These are phyloP conservation scores for Diadumene lineata DNA, from an alignment of 92 coral and sea anemone genomes.

Conservation along the genomic window DNA sequence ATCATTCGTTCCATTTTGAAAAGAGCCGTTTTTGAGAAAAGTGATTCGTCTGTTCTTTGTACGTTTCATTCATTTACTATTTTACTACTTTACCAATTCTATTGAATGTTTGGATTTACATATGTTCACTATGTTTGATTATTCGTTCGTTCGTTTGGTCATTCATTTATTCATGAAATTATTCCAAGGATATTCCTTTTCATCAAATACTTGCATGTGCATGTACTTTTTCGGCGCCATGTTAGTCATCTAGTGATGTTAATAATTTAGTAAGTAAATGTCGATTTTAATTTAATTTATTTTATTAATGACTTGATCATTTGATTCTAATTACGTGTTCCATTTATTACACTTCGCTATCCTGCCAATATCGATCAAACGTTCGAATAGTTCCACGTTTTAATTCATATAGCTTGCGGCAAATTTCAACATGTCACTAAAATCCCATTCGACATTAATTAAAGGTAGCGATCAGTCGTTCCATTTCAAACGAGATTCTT, in stretches of 20 bases:
- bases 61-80: too few species aligned
- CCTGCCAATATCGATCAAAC: neutral
- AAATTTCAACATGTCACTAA: neutral
- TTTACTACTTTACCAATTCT: too few species aligned
- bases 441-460: neutral
- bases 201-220: too few species aligned
- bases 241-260: neutral
- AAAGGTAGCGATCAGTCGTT: neutral
- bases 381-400: neutral
- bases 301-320: neutral
- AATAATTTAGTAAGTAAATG: neutral
- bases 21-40: too few species aligned
- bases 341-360: neutral
- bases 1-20: slow-evolving; percentile 2
- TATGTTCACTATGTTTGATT: too few species aligned
- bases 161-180: too few species aligned
- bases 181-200: too few species aligned
- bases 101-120: too few species aligned
- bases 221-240: neutral
- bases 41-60: too few species aligned
- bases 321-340: neutral
- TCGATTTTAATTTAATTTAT: neutral
- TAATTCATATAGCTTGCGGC: neutral
- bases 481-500: too few species aligned
- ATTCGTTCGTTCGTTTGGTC: too few species aligned